A percentile compares a stretch with the other conserved stretches of the same genome.
These are phyloP conservation scores for Varroa destructor DNA, from an alignment of 1,140 invertebrate species.

Conservation along the genomic window DNA sequence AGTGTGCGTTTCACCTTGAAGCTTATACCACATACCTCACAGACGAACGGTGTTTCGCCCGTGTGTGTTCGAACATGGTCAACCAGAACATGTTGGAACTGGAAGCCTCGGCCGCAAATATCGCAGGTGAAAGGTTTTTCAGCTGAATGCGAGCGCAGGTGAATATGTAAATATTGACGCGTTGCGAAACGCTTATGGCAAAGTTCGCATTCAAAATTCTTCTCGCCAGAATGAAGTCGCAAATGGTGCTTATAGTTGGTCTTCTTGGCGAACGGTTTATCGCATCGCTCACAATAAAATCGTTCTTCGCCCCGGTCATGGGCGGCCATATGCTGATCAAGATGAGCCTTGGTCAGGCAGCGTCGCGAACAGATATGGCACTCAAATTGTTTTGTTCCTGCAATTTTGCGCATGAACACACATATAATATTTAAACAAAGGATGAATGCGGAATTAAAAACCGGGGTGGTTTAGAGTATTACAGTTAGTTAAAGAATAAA, in stretches of 20 bases:
- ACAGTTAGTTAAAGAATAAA: too few species aligned
- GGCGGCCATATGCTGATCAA: slow-evolving; percentile 12
- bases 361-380: slow-evolving; percentile 1
- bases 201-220: slow-evolving; percentile 33
- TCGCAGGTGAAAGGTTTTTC: slow-evolving; percentile 37
- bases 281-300: slow-evolving; percentile 31
- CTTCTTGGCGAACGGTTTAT: slow-evolving; percentile 32
- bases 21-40: slow-evolving; percentile 34
- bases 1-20: slow-evolving; percentile 38
- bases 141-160: slow-evolving; percentile 34
- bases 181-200: slow-evolving; percentile 34
- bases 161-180: slow-evolving; percentile 33
- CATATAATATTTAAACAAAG: too few species aligned
- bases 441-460: too few species aligned
- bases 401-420: background rate
- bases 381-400: slow-evolving; percentile 25
- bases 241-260: slow-evolving; percentile 31
- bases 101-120: slow-evolving; percentile 46
- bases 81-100: slow-evolving; percentile 45
- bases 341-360: slow-evolving; percentile 23
- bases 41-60: slow-evolving; percentile 39
- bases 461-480: too few species aligned
- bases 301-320: slow-evolving; percentile 28
- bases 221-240: slow-evolving; percentile 34
- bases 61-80: slow-evolving; percentile 52